These are phyloP conservation scores for Leucozona laternaria DNA, from an alignment of 2,888 invertebrate genomes.

Conservation along the genomic window DNA sequence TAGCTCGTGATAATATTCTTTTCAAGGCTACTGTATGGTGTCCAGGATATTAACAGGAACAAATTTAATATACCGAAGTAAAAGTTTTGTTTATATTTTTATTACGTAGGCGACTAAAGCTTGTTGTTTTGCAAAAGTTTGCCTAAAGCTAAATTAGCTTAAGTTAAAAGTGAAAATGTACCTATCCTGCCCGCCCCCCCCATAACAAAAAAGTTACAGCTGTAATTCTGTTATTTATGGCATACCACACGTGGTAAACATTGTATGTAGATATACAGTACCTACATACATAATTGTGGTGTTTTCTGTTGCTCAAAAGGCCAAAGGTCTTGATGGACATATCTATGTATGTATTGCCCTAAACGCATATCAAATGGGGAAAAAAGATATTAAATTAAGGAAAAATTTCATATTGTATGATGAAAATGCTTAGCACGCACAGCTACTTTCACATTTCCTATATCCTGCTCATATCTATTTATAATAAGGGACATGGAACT, in stretches of 20 bases:
- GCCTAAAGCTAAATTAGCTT: constrained; percentile 4
- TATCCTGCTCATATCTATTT: background rate
- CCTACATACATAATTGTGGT: background rate
- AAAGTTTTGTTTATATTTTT: background rate
- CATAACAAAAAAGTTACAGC: background rate
- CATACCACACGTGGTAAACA: background rate
- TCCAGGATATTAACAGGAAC: background rate
- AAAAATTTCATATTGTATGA: constrained; percentile 4
- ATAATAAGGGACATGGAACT: background rate
- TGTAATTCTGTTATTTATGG: constrained; percentile 23
- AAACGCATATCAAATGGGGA: background rate
- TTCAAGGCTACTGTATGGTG: background rate
- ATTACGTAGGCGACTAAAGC: constrained; percentile 11
- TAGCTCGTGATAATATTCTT: background rate
- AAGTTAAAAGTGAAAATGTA: background rate
- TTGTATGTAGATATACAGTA: background rate
- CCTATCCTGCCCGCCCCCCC: background rate
- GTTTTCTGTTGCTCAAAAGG: constrained; percentile 4
- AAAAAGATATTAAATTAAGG: constrained; percentile 11
- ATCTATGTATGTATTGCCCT: no score
- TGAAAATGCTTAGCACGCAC: constrained; percentile 12
- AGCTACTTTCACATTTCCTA: background rate
- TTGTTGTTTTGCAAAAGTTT: constrained; percentile 21
- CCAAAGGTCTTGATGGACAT: constrained; percentile 14
- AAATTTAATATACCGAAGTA: background rate